Evolutionary conservation across 2,113 vertebrate species (phyloP), one percentile per base, ranked within the genome.

Genomic region (Apteryx mantelli): DNA sequence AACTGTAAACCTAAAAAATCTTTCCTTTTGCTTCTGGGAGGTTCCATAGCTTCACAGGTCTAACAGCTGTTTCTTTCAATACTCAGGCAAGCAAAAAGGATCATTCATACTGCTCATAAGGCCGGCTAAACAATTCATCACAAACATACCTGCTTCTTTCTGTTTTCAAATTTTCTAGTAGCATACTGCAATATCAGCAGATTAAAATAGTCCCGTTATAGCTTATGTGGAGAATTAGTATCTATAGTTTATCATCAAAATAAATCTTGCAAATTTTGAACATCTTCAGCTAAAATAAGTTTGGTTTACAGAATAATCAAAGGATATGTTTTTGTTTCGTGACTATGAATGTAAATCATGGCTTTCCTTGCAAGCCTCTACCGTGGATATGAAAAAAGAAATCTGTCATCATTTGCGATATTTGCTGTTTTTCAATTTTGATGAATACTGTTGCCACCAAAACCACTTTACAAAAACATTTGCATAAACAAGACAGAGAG

Each of bases 241-340:
- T 50, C 76, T 71, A 36, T 30, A 83, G 76, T 9, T 55, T 21
- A 81, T 88, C 71, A 74, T 70, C 30, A 63, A 91, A 94, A 91
- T 74, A 21, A 12, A 38, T 74, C 65, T 82, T 80, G 16, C 13
- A 61, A 77, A 58, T 58, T 96, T 85, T 80, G 74, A 93, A 46
- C 58, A 86, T 66, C 71, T 88, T 85, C 89, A 76, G 15, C 68
- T 91, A 79, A 89, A 91, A 93, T 70, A 71, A 66, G 86, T 94
- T 91, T 91, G 56, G 52, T 65, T 91, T 91, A 89, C 40, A 76
- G 74, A 84, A 65, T 76, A 89, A 92, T 82, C 80, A 87, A 88
- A 73, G 1, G 0, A 40, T 77, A 48, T 5, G 40, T 4, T 89
- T 94, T 73, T 76, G 40, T 82, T 95, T 70, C 9, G 1, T 94